Base-by-base conservation (phyloP, 2,888 invertebrate genomes). In the Subacronicta megacephala region DNA sequence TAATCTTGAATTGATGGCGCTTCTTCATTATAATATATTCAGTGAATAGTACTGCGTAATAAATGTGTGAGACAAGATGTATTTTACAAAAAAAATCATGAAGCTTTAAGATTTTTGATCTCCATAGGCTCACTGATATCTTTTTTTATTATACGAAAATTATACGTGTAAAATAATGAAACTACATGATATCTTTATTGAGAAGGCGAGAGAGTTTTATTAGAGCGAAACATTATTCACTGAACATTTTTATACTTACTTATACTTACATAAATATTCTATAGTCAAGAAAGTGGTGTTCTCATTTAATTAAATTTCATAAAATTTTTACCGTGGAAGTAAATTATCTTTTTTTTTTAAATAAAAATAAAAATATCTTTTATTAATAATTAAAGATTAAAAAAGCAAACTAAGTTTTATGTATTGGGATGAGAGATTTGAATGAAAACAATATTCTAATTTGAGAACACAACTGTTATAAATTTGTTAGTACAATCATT, bases 1-100 rank as follows among this genome's bases (percentile, higher is more conserved):
- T 15, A 17, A 45, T 43, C 60, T 69, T 81, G 81, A 78, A 79
- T 82, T 82, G 51, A 82, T 82, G 72, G 61, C 78, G 71, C 72
- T 59, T 54, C 45, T 42, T 49, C 23, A 55, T n/a, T 4, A n/a
- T 15, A 16, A n/a, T 15, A 16, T 37, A 49, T 54, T 17, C 65
- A 64, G 62, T 42, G 49, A 37, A 52, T 43, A 54, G 43, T 41
- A 17, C 5, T 36, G 59, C 40, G 35, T 26, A 10, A 0, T n/a
- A n/a, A n/a, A n/a, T n/a, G 16, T 18, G 16, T 7, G 12, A 29
- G 0, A 12, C 12, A 3, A 12, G 12, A 23, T 1, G 7, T 7
- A 23, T 23, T 7, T 23, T 6, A 23, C 1, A 26, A 26, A 26
- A 26, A 20, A 6, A 4, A 18, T 18, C 4, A 3, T 18, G 4